A percentile compares a stretch with the other conserved stretches of the same genome.
These are phyloP conservation scores for Venturia canescens DNA, from an alignment of 1,140 invertebrate species.

Conservation along the genomic window DNA sequence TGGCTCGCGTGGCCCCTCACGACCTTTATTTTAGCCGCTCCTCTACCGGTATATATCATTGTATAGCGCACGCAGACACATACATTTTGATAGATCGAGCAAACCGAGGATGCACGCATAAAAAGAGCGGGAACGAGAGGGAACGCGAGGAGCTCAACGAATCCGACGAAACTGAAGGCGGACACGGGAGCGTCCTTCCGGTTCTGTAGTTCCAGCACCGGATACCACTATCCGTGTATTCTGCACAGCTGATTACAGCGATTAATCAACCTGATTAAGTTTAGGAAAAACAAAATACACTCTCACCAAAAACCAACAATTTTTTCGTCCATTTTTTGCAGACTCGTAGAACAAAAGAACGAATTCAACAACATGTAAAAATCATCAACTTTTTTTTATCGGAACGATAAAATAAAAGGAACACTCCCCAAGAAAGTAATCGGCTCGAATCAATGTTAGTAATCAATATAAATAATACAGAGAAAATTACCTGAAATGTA, in stretches of 20 bases:
- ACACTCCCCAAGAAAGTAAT: too few species aligned
- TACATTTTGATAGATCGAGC: conserved; percentile 6
- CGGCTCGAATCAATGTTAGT: too few species aligned
- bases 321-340: not conserved
- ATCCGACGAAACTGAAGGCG: conserved; percentile 63
- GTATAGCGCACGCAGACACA: not conserved
- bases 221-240: conserved; percentile 46
- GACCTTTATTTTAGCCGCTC: conserved; percentile 41
- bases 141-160: conserved; percentile 61
- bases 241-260: conserved; percentile 10
- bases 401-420: too few species aligned
- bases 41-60: conserved; percentile 26
- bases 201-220: conserved; percentile 63
- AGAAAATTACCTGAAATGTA: too few species aligned
- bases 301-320: not conserved
- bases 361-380: too few species aligned
- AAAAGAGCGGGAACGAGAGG: conserved; percentile 56
- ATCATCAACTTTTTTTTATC: too few species aligned
- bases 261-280: not conserved
- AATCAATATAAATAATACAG: too few species aligned
- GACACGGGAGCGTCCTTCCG: conserved; percentile 73
- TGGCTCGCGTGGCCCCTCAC: conserved; percentile 34
- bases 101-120: conserved; percentile 2
- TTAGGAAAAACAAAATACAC: not conserved
- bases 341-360: too few species aligned